phyloP scores from a whole-genome alignment of 2,113 vertebrate genomes.

The Tautogolabrus adspersus region DNA sequence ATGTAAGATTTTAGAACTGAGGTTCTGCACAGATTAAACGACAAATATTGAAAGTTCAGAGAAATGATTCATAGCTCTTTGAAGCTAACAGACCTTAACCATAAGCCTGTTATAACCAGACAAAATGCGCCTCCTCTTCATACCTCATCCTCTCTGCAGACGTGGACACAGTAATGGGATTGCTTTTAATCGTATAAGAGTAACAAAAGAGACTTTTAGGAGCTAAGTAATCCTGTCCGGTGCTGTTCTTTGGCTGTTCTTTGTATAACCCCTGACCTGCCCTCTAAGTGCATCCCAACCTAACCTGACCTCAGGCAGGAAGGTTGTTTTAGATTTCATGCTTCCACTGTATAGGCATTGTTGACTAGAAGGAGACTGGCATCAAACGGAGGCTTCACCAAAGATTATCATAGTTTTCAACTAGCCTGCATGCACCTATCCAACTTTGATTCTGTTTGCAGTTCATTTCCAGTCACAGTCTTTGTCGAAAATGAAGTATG shows the following conservation, averaged over 20 bases:
- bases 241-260: slow-evolving; percentile 36
- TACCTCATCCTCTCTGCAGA: slow-evolving; percentile 29
- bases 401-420: slow-evolving; percentile 17
- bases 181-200: slow-evolving; percentile 58
- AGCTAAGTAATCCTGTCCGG: slow-evolving; percentile 35
- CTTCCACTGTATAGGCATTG: slow-evolving; percentile 9
- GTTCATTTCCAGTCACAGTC: slow-evolving; percentile 19
- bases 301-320: slow-evolving; percentile 29
- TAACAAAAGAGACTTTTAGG: slow-evolving; percentile 54
- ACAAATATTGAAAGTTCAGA: slow-evolving; percentile 40
- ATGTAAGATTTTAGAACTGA: slow-evolving; percentile 26
- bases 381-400: neutral
- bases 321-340: slow-evolving; percentile 16
- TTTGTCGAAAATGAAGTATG: slow-evolving; percentile 22
- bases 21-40: slow-evolving; percentile 25
- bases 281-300: slow-evolving; percentile 21
- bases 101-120: slow-evolving; percentile 63
- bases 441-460: slow-evolving; percentile 19
- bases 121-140: slow-evolving; percentile 23
- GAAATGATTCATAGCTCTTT: slow-evolving; percentile 35
- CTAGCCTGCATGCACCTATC: slow-evolving; percentile 14
- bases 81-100: slow-evolving; percentile 28
- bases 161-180: slow-evolving; percentile 55
- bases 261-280: slow-evolving; percentile 38
- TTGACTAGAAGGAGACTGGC: neutral